Evolutionary conservation across 2,797 vertebrate genomes (phyloP).

Genomic region (Danio aesculapii): DNA sequence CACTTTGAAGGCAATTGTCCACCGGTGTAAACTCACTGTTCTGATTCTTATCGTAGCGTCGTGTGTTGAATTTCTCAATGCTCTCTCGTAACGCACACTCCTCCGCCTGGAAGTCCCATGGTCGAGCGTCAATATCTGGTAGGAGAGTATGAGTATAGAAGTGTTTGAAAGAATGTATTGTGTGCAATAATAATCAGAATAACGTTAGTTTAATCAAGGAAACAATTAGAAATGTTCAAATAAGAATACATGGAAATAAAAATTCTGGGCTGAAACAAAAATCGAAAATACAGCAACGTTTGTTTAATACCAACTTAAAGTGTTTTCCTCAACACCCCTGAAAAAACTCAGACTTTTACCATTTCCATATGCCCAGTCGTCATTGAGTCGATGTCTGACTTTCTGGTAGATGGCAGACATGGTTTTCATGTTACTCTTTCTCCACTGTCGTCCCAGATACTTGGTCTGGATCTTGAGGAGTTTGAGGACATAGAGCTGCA

Average conservation of each 20-base stretch:
- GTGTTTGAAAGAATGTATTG: background rate
- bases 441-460: conserved; percentile 95
- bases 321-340: background rate
- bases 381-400: conserved; percentile 94
- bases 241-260: too few relatives aligned
- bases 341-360: conserved; percentile 74
- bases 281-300: too few relatives aligned
- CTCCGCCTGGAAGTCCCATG: conserved; percentile 98
- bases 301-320: too few relatives aligned
- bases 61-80: conserved; percentile 94
- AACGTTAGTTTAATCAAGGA: too few relatives aligned
- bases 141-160: background rate
- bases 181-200: too few relatives aligned
- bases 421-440: conserved; percentile 99
- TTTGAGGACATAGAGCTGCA: conserved; percentile 95
- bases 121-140: conserved; percentile 93
- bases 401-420: conserved; percentile 99
- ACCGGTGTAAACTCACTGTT: conserved; percentile 89
- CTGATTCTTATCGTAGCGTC: conserved; percentile 88
- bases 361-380: conserved; percentile 97
- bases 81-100: conserved; percentile 93
- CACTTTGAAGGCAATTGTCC: conserved; percentile 97
- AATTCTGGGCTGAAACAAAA: too few relatives aligned
- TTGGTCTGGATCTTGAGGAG: conserved; percentile 97
- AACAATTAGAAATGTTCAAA: too few relatives aligned